Conservation (phyloP, 2,797 vertebrate genomes). For the Threskiornis aethiopicus region DNA sequence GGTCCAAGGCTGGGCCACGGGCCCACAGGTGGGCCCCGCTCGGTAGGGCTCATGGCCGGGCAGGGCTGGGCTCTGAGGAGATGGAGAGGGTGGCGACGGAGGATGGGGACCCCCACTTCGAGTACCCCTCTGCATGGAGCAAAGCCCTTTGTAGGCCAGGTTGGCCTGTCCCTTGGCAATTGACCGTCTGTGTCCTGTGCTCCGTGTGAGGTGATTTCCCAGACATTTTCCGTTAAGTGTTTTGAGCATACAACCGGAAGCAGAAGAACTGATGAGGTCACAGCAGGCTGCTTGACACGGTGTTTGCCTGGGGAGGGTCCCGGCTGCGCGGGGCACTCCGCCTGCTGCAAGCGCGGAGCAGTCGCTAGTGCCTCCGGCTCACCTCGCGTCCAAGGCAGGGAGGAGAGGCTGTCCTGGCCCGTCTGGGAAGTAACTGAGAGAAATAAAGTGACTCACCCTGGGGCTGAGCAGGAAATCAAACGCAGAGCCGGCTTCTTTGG, state of each 20-base stretch:
- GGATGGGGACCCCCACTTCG: fast-evolving
- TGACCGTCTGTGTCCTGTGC: neutral
- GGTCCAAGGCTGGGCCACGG: fast-evolving
- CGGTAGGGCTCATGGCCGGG: neutral
- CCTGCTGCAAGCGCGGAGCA: fast-evolving
- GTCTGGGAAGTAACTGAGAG: neutral
- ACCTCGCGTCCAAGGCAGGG: neutral
- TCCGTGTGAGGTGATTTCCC: neutral
- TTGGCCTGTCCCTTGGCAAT: neutral
- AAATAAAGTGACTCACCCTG: fast-evolving
- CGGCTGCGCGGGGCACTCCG: fast-evolving
- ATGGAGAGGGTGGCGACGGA: fast-evolving
- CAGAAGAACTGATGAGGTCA: neutral
- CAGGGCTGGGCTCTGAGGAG: neutral
- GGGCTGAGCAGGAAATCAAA: neutral
- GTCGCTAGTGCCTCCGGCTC: neutral
- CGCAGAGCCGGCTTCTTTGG: neutral
- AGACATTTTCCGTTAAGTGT: neutral
- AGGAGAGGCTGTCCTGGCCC: neutral
- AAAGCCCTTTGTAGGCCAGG: neutral
- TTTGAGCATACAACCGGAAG: neutral
- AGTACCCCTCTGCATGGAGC: neutral
- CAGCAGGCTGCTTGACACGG: neutral
- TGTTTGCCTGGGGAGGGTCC: fast-evolving
- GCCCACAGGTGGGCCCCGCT: fast-evolving